These are phyloP conservation scores for Anniella stebbinsi DNA, from an alignment of 2,797 vertebrate genomes.

Conservation along the genomic window DNA sequence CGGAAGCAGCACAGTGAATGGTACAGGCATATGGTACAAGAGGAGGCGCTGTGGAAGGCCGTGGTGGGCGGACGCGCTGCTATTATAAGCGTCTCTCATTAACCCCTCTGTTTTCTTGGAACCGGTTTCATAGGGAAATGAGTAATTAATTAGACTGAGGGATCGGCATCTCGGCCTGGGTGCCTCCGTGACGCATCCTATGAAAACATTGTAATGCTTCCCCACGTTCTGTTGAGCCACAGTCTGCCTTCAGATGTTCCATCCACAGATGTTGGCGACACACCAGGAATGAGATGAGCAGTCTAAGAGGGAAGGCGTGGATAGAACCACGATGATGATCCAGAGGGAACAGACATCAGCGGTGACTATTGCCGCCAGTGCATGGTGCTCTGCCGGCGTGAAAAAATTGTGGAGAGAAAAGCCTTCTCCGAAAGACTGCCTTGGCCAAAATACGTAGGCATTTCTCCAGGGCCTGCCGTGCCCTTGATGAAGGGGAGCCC, in stretches of 20 bases:
- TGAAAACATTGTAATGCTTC: slow-evolving; percentile 39
- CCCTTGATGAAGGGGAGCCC: not conserved
- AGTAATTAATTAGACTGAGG: slow-evolving; percentile 45
- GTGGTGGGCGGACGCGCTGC: slow-evolving; percentile 15
- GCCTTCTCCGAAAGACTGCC: not conserved
- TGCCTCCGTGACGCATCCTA: slow-evolving; percentile 45
- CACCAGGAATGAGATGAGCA: not conserved
- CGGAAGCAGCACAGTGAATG: not conserved
- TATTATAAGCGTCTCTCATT: slow-evolving; percentile 35
- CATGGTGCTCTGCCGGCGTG: no score
- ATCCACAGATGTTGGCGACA: slow-evolving; percentile 1
- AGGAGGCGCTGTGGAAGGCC: slow-evolving; percentile 10
- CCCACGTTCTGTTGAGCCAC: not conserved
- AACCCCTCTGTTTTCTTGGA: slow-evolving; percentile 36
- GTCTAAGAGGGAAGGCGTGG: not conserved
- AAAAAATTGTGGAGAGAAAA: no score
- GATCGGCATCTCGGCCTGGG: slow-evolving; percentile 41
- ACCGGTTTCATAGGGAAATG: slow-evolving; percentile 40
- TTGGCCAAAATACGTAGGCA: not conserved
- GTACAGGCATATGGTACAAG: slow-evolving; percentile 9
- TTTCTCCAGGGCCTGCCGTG: not conserved
- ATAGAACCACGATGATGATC: no score
- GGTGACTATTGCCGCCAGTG: not conserved
- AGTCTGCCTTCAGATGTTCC: slow-evolving; percentile 32
- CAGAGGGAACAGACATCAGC: not conserved